A percentile compares a stretch with the other conserved stretches of the same genome.
Conservation (phyloP, 2,888 invertebrate species). For the Margaritifera margaritifera region DNA sequence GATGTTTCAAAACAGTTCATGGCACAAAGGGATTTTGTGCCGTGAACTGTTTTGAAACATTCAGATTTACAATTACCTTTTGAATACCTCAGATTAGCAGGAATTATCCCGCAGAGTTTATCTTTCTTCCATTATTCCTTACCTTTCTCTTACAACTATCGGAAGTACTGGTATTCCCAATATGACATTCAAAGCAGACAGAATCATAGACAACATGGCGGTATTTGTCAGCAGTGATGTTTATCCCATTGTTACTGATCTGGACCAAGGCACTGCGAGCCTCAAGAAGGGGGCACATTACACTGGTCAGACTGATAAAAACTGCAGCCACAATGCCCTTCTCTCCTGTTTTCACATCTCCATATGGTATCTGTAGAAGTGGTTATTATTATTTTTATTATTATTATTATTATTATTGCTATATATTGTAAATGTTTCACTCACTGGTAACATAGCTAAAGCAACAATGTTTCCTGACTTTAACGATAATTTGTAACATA, state of each 20-base stretch:
- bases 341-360: conserved; percentile 15
- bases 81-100: no score
- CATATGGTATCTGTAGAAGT: conserved; percentile 26
- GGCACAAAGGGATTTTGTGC: no score
- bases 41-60: no score
- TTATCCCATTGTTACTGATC: conserved; percentile 50
- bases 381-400: background rate
- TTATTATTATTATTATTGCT: background rate
- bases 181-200: conserved; percentile 43
- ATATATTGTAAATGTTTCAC: background rate
- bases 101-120: no score
- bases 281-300: conserved; percentile 43
- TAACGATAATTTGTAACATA: no score
- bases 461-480: background rate
- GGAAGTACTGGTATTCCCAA: conserved; percentile 21
- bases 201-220: conserved; percentile 48
- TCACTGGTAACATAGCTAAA: background rate
- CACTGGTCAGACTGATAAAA: conserved; percentile 48
- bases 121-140: background rate
- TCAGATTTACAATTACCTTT: no score
- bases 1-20: no score
- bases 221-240: conserved; percentile 28
- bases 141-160: conserved; percentile 32
- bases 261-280: conserved; percentile 40
- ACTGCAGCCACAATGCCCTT: conserved; percentile 25